phyloP scores from a whole-genome alignment of 2,888 invertebrate genomes.

The Mythimna impura region DNA sequence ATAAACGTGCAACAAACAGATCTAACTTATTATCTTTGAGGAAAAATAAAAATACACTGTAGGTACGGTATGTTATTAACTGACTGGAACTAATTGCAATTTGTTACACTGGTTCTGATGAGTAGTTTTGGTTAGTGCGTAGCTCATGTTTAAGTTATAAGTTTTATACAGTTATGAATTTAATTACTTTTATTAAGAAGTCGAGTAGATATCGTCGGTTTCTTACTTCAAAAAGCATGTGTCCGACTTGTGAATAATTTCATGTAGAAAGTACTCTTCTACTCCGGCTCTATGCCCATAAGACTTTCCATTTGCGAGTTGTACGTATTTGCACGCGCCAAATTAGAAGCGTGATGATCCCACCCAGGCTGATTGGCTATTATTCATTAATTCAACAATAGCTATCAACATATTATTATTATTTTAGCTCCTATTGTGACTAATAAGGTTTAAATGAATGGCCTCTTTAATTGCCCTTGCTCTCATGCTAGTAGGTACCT shows the following conservation, averaged over 20 bases:
- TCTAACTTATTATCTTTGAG: conserved; percentile 40
- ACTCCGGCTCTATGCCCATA: background rate
- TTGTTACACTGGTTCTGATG: conserved; percentile 42
- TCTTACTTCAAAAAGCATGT: background rate
- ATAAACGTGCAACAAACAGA: conserved; percentile 28
- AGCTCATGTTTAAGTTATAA: conserved; percentile 3
- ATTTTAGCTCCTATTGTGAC: conserved; percentile 6
- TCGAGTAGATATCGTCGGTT: background rate
- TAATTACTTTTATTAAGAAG: background rate
- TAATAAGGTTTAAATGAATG: background rate
- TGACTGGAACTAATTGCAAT: conserved; percentile 56
- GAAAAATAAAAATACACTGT: conserved; percentile 51
- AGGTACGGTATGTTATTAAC: conserved; percentile 43
- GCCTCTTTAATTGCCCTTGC: background rate
- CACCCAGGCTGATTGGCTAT: conserved; percentile 7
- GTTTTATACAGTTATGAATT: conserved; percentile 4
- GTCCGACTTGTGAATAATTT: background rate
- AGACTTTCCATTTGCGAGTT: background rate
- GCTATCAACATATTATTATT: conserved; percentile 30
- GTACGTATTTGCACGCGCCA: background rate
- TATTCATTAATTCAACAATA: conserved; percentile 35
- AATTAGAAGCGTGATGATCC: background rate
- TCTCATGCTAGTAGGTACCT: background rate
- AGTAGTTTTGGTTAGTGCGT: conserved; percentile 28
- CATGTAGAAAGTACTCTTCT: background rate